phyloP scores from a whole-genome alignment of 2,113 vertebrate genomes.

The Panthera tigris region DNA sequence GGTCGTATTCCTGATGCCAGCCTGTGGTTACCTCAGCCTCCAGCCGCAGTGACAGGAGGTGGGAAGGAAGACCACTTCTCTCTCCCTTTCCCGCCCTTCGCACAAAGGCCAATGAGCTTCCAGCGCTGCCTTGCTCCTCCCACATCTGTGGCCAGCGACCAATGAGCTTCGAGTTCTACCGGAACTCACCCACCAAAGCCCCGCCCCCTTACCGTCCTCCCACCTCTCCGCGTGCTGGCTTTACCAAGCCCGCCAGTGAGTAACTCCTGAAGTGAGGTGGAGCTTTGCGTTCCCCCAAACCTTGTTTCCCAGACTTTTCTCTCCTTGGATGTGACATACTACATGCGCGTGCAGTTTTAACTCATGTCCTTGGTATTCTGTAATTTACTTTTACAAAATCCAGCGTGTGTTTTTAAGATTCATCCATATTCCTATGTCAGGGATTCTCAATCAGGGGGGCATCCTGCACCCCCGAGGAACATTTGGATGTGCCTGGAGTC shows the following conservation, averaged over 20 bases:
- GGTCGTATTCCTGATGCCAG: not conserved
- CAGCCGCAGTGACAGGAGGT: accelerated
- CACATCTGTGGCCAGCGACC: not conserved
- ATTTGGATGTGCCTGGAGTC: not conserved
- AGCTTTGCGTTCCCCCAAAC: not conserved
- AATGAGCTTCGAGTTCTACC: not conserved
- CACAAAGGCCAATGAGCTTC: not conserved
- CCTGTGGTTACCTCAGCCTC: not conserved
- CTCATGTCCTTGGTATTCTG: not conserved
- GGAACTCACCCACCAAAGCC: not conserved
- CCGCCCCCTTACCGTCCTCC: not conserved
- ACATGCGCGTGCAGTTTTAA: not conserved
- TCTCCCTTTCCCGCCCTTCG: not conserved
- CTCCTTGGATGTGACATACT: not conserved
- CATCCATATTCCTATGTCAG: accelerated
- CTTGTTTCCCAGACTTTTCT: not conserved
- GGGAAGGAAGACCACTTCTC: not conserved
- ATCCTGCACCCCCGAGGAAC: not conserved
- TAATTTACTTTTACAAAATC: not conserved
- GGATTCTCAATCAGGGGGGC: not conserved
- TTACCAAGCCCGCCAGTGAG: not conserved
- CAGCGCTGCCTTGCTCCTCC: not conserved
- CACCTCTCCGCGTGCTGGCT: too few relatives aligned
- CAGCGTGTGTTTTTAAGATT: not conserved
- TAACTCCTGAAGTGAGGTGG: too few relatives aligned